Percentiles rank a stretch among this genome's conserved stretches.
These are phyloP conservation scores for Thalpophila matura DNA, from an alignment of 2,888 invertebrate genomes.

Conservation along the genomic window DNA sequence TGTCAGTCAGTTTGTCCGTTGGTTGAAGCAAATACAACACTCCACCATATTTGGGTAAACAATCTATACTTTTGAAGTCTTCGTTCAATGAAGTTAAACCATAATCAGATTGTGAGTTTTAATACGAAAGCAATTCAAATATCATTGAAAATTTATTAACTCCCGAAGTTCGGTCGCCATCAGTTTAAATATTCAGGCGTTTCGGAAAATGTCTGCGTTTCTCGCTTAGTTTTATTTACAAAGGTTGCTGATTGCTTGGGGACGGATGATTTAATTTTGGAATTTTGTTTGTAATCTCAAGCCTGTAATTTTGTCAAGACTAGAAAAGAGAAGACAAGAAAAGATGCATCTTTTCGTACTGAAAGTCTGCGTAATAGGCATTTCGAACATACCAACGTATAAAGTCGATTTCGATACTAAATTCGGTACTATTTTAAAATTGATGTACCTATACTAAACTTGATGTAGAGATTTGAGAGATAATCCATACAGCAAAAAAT, in stretches of 20 bases:
- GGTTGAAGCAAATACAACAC: too few species aligned
- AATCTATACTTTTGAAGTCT: conserved; percentile 18
- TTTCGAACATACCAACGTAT: too few species aligned
- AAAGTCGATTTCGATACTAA: too few species aligned
- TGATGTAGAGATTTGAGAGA: too few species aligned
- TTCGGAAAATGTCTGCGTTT: conserved; percentile 29
- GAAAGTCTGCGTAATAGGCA: too few species aligned
- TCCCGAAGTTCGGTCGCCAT: conserved; percentile 14
- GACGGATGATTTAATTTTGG: not conserved
- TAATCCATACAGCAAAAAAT: too few species aligned
- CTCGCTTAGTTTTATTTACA: conserved; percentile 4
- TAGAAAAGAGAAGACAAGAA: too few species aligned
- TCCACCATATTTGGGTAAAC: conserved; percentile 6
- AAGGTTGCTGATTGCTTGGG: conserved; percentile 1
- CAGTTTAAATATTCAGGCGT: conserved; percentile 34
- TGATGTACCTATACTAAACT: too few species aligned
- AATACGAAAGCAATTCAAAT: conserved; percentile 43
- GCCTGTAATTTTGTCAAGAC: too few species aligned
- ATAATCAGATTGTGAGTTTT: conserved; percentile 48
- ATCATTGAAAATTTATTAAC: conserved; percentile 51
- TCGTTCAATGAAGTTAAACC: conserved; percentile 42
- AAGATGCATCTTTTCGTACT: too few species aligned
- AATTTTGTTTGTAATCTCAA: not conserved
- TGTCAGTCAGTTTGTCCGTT: too few species aligned
- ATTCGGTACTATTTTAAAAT: too few species aligned